Percentiles rank a stretch among this genome's conserved stretches.
Evolutionary conservation across 1,140 invertebrate species (phyloP).

Genomic region (Vanessa atalanta): DNA sequence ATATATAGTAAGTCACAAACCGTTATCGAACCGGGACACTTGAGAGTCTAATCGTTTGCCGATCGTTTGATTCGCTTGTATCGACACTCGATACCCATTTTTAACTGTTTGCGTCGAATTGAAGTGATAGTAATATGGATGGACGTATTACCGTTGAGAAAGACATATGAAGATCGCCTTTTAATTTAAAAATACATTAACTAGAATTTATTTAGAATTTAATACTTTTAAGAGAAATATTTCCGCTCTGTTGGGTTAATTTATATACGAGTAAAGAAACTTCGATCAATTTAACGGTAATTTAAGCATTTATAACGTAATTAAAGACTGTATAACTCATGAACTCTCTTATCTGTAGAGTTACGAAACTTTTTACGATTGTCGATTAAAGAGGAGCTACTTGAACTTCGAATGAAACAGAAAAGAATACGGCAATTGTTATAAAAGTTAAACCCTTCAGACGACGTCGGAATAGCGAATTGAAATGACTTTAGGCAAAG

Average conservation of each 20-base stretch:
- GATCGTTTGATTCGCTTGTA: constrained; percentile 12
- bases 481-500: constrained; percentile 32
- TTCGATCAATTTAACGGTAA: not conserved
- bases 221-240: not conserved
- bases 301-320: constrained; percentile 23
- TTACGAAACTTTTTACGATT: constrained; percentile 45
- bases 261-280: no score
- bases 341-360: constrained; percentile 32
- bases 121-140: not conserved
- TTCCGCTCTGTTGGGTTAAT: not conserved
- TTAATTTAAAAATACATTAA: not conserved
- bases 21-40: not conserved
- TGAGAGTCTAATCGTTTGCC: not conserved
- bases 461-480: constrained; percentile 30
- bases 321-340: constrained; percentile 32
- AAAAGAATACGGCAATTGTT: constrained; percentile 35
- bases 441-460: constrained; percentile 32
- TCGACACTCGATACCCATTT: constrained; percentile 21
- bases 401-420: constrained; percentile 42
- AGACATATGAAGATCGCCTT: not conserved
- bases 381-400: constrained; percentile 42
- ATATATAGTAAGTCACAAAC: not conserved
- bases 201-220: not conserved
- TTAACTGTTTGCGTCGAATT: not conserved
- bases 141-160: not conserved